phyloP scores from a whole-genome alignment of 1,140 invertebrate genomes.

The Caenorhabditis brenneri region DNA sequence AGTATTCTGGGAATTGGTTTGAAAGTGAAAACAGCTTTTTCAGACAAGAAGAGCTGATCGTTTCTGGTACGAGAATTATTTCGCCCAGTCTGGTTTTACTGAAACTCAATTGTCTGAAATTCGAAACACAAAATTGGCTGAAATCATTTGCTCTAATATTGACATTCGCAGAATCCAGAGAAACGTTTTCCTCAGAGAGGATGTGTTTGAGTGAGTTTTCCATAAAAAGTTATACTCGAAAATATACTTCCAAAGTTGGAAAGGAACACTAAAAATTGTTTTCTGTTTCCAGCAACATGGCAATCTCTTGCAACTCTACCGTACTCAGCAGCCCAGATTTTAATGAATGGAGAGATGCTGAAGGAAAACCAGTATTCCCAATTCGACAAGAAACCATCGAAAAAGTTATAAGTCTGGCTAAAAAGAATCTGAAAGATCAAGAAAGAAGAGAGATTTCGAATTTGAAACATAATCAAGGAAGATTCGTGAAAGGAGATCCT shows the following conservation, averaged over 20 bases:
- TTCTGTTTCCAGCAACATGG: constrained; percentile 49
- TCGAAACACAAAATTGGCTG: constrained; percentile 43
- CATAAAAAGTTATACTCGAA: background rate
- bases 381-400: constrained; percentile 58
- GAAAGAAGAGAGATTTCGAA: constrained; percentile 54
- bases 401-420: constrained; percentile 56
- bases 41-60: constrained; percentile 67
- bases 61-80: constrained; percentile 71
- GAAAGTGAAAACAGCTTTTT: background rate
- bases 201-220: constrained; percentile 49
- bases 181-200: constrained; percentile 50
- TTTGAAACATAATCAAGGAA: constrained; percentile 57
- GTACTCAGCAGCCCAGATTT: constrained; percentile 44
- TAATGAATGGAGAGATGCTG: constrained; percentile 55
- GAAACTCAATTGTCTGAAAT: constrained; percentile 78
- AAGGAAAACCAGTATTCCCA: constrained; percentile 52
- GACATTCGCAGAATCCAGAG: constrained; percentile 42
- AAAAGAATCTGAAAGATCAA: constrained; percentile 55
- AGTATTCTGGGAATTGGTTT: constrained; percentile 59
- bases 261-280: too few relatives aligned
- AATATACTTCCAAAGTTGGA: too few relatives aligned
- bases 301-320: constrained; percentile 56
- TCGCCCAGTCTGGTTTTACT: constrained; percentile 76
- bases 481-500: constrained; percentile 61
- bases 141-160: constrained; percentile 47